phyloP scores from a whole-genome alignment of 2,113 vertebrate genomes.

The Galbula dea region DNA sequence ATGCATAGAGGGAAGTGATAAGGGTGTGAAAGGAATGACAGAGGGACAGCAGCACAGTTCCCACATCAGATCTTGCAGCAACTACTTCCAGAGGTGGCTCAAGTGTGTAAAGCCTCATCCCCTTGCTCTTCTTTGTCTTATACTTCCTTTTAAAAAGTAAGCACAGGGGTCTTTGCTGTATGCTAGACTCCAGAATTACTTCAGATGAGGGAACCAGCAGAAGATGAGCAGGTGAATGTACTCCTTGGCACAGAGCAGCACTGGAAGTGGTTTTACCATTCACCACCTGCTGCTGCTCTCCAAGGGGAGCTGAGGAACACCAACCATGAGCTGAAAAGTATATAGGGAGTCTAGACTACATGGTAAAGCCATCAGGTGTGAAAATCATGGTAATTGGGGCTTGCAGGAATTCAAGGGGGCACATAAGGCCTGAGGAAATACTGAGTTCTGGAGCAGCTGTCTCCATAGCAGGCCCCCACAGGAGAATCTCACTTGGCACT shows the following conservation, averaged over 20 bases:
- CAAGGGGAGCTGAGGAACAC: background rate
- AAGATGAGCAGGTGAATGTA: background rate
- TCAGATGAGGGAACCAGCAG: background rate
- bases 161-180: background rate
- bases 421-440: background rate
- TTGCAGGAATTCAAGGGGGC: background rate
- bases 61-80: background rate
- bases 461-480: background rate
- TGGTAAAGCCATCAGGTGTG: background rate
- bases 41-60: background rate
- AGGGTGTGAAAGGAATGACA: background rate
- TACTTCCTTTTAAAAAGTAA: background rate
- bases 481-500: rapidly evolving
- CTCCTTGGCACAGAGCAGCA: background rate
- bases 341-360: background rate
- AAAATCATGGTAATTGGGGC: background rate
- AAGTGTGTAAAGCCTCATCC: background rate
- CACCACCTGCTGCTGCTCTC: background rate
- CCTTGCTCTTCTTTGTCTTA: background rate
- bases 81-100: background rate
- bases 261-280: background rate
- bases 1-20: background rate
- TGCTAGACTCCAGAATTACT: background rate
- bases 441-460: background rate
- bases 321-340: background rate